Evolutionary conservation across 1,140 invertebrate genomes (phyloP).

Genomic region (silkworm (Bombyx mori)): DNA sequence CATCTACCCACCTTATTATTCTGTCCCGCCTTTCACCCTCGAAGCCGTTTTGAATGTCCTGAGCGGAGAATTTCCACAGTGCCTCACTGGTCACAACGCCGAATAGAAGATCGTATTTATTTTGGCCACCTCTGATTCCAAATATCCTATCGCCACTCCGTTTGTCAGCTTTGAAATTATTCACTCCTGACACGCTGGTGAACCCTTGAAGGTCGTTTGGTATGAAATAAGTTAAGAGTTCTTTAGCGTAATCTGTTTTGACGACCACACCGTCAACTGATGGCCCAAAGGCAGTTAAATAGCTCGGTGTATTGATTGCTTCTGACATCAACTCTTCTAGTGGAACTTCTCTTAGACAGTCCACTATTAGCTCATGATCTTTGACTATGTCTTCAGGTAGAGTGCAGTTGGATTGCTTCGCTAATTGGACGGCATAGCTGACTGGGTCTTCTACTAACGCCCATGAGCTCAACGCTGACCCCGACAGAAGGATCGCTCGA

Average conservation of each 20-base stretch:
- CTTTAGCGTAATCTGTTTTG: slow-evolving; percentile 83
- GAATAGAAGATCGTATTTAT: slow-evolving; percentile 85
- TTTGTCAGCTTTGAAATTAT: slow-evolving; percentile 75
- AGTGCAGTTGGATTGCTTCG: slow-evolving; percentile 88
- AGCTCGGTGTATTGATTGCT: slow-evolving; percentile 86
- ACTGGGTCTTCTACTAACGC: slow-evolving; percentile 92
- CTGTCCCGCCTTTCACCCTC: slow-evolving; percentile 90
- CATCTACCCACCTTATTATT: slow-evolving; percentile 77
- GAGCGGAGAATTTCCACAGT: slow-evolving; percentile 85
- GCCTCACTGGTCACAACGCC: slow-evolving; percentile 89
- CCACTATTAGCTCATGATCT: slow-evolving; percentile 85
- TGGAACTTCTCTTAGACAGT: slow-evolving; percentile 83
- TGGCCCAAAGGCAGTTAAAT: slow-evolving; percentile 87
- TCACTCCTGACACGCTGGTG: slow-evolving; percentile 50
- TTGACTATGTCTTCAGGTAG: slow-evolving; percentile 83
- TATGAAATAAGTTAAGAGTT: slow-evolving; percentile 79
- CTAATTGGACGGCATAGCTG: slow-evolving; percentile 87
- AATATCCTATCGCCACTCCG: slow-evolving; percentile 58
- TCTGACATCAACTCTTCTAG: slow-evolving; percentile 83
- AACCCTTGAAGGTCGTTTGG: slow-evolving; percentile 78
- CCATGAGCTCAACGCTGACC: slow-evolving; percentile 94
- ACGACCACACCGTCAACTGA: slow-evolving; percentile 91
- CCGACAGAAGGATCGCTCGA: slow-evolving; percentile 90
- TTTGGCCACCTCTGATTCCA: slow-evolving; percentile 57
- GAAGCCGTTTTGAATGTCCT: slow-evolving; percentile 91